Evolutionary conservation across 2,797 vertebrate genomes (phyloP), one percentile per base, ranked within the genome.

Genomic region (Lacerta agilis): DNA sequence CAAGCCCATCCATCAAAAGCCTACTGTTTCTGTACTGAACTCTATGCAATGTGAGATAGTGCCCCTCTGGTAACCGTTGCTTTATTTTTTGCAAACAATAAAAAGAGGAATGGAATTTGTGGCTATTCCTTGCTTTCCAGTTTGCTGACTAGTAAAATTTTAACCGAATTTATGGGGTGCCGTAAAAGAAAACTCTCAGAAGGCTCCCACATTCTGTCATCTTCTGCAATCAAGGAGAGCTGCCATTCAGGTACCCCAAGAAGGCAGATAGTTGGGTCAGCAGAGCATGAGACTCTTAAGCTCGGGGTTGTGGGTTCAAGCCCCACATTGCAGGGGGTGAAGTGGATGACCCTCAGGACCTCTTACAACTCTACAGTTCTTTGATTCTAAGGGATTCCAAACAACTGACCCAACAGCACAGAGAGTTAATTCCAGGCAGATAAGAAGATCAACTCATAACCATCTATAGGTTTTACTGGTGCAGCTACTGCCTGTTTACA

Each of bases 121-220:
- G 49, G 29, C 71, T 77, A 25, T 81, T 23, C 33, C 43, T 55
- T n/a, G 72, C 58, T 58, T 85, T 82, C n/a, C 45, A 17, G 71
- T 58, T 76, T 86, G 71, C 83, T 82, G 88, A 89, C 83, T 43
- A 55, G 78, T 43, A 75, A 67, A 80, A 77, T 41, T 29, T 69
- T 69, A 82, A 82, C 79, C 0, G 78, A 76, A 89, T 89, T 89
- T 89, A 89, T 61, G 79, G 71, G 11, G 9, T 1, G 4, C 6
- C 20, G 1, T 77, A 86, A 89, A 89, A 82, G 79, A 82, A 85
- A 85, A 77, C 4, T 38, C 55, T 43, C 33, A 11, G 58, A 55
- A 85, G 10, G 3, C 33, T 11, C 4, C 25, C 11, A 0, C 25
- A n/a, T 23, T 67, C 45, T n/a, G 41, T 82, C 58, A 15, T 58